These are phyloP conservation scores for Anadara kagoshimensis DNA, from an alignment of 1,140 invertebrate genomes.

Conservation along the genomic window DNA sequence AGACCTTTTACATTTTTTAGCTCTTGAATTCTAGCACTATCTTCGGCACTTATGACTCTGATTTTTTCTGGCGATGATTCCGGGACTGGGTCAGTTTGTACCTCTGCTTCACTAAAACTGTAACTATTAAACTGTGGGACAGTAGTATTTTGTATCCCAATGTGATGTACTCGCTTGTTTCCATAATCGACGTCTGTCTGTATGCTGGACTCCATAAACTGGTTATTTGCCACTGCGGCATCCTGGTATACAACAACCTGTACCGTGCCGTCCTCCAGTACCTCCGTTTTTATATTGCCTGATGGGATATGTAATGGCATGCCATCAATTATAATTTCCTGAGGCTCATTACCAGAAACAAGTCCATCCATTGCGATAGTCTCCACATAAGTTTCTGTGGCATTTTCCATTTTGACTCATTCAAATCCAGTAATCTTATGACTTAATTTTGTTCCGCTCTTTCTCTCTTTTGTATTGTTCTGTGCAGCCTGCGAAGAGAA, in stretches of 20 bases:
- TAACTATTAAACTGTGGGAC: slow-evolving; percentile 40
- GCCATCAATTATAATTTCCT: slow-evolving; percentile 36
- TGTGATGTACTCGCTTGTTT: background rate
- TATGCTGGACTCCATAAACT: background rate
- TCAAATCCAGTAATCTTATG: background rate
- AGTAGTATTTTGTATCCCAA: slow-evolving; percentile 40
- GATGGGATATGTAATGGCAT: slow-evolving; percentile 18
- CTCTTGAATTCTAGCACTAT: background rate
- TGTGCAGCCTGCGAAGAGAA: background rate
- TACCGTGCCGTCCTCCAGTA: slow-evolving; percentile 31
- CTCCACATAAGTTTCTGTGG: background rate
- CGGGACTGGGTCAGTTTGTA: slow-evolving; percentile 25
- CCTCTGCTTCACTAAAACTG: slow-evolving; percentile 27
- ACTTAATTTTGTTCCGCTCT: background rate
- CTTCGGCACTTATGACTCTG: slow-evolving; percentile 2
- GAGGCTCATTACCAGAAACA: slow-evolving; percentile 6
- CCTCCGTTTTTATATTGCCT: slow-evolving; percentile 26
- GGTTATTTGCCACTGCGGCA: background rate
- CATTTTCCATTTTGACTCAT: too few species aligned
- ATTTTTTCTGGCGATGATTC: slow-evolving; percentile 1
- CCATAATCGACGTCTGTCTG: background rate
- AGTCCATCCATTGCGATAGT: background rate
- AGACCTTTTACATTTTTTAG: slow-evolving; percentile 1
- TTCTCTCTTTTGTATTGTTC: background rate
- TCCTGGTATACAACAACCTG: slow-evolving; percentile 31